Conservation (phyloP, 2,888 invertebrate species). For the Leptothorax acervorum region DNA sequence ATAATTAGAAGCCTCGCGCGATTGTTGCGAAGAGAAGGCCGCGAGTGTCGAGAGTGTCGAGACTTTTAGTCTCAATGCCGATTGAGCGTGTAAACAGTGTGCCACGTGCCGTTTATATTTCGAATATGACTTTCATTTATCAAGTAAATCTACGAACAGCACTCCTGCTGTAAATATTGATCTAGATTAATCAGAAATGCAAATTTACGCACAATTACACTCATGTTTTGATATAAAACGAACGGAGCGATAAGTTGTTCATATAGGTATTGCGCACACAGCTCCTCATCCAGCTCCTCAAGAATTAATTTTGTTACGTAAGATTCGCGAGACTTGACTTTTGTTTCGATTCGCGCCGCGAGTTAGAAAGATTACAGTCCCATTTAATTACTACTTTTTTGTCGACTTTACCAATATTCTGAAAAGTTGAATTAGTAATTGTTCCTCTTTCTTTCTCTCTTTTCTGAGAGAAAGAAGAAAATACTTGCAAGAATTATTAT, state of each 20-base stretch:
- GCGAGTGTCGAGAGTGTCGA: too few relatives aligned
- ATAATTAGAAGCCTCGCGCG: too few relatives aligned
- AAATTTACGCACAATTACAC: slow-evolving; percentile 29
- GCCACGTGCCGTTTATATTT: too few relatives aligned
- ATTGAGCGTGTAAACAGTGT: too few relatives aligned
- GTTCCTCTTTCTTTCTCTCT: too few relatives aligned
- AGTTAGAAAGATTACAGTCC: not conserved
- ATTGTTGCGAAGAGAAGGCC: too few relatives aligned
- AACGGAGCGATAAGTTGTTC: slow-evolving; percentile 26
- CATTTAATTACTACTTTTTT: too few relatives aligned
- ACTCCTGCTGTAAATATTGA: slow-evolving; percentile 5
- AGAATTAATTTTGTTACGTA: slow-evolving; percentile 57
- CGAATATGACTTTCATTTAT: not conserved
- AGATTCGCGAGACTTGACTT: slow-evolving; percentile 15
- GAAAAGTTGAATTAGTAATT: not conserved
- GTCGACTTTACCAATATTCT: too few relatives aligned
- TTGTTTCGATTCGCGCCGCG: not conserved
- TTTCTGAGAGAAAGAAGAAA: not conserved
- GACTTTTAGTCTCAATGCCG: too few relatives aligned
- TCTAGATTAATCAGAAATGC: slow-evolving; percentile 1
- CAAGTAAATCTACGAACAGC: not conserved
- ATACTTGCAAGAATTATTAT: not conserved
- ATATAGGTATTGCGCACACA: slow-evolving; percentile 20
- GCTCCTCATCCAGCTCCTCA: slow-evolving; percentile 28
- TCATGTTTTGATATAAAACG: slow-evolving; percentile 21